Evolutionary conservation across 1,140 invertebrate species (phyloP).

Genomic region (Cepaea nemoralis): DNA sequence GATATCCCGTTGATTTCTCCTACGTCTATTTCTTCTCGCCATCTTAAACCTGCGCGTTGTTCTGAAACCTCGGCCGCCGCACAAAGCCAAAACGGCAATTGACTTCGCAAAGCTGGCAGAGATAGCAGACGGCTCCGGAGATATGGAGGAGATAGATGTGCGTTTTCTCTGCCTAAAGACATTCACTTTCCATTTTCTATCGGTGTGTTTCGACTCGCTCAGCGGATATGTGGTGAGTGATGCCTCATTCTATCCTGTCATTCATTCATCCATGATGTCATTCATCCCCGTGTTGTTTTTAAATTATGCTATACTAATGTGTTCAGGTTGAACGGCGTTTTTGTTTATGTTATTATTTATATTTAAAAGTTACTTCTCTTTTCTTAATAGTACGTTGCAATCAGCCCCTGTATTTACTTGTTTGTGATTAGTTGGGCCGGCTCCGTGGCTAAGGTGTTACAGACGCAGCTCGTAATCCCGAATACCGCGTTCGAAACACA

Average conservation of each 20-base stretch:
- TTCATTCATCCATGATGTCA: neutral
- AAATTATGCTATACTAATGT: too few species aligned
- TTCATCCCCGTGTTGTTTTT: neutral
- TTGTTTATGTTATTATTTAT: too few species aligned
- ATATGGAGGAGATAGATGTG: neutral
- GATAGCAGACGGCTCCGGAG: neutral
- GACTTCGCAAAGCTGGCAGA: slow-evolving; percentile 3
- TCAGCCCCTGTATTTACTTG: too few species aligned
- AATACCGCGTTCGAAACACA: too few species aligned
- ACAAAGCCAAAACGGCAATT: slow-evolving; percentile 6
- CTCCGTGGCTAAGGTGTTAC: too few species aligned
- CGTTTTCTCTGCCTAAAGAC: neutral
- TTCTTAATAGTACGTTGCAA: too few species aligned
- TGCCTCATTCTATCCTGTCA: slow-evolving; percentile 11
- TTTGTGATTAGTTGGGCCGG: too few species aligned
- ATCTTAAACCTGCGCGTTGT: too few species aligned
- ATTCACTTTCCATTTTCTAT: neutral
- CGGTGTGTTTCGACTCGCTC: neutral
- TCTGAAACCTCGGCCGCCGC: neutral
- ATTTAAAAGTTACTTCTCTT: too few species aligned
- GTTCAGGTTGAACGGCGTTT: too few species aligned
- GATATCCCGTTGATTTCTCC: neutral
- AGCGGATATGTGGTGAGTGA: slow-evolving; percentile 11
- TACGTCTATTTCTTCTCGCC: too few species aligned
- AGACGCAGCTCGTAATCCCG: too few species aligned